Conservation (phyloP, 2,888 invertebrate species). For the Troides oblongomaculatus region DNA sequence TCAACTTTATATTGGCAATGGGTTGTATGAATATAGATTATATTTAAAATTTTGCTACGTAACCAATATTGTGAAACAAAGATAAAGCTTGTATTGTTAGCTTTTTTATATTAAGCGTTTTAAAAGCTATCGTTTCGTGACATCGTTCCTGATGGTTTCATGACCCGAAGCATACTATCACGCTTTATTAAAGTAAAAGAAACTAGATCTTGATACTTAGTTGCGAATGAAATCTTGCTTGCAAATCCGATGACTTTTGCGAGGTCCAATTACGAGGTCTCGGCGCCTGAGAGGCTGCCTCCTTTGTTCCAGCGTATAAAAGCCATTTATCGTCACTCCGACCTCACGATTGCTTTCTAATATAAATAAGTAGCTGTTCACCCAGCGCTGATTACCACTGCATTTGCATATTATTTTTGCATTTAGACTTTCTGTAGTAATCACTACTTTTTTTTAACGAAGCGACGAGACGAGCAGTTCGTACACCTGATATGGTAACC, state of each 20-base stretch:
- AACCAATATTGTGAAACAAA: too few relatives aligned
- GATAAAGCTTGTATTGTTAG: too few relatives aligned
- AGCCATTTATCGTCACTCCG: not conserved
- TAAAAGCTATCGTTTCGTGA: too few relatives aligned
- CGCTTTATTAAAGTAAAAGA: not conserved
- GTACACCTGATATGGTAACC: too few relatives aligned
- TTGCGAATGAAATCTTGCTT: not conserved
- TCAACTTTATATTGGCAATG: not conserved
- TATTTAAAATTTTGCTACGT: too few relatives aligned
- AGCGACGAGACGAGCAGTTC: too few relatives aligned
- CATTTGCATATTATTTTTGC: not conserved
- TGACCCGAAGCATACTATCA: not conserved
- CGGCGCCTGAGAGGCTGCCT: not conserved
- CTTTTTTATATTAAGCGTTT: too few relatives aligned
- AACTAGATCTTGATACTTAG: not conserved
- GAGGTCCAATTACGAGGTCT: not conserved
- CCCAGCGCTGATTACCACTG: not conserved
- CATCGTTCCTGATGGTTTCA: not conserved
- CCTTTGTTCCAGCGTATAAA: not conserved
- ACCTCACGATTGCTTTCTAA: not conserved
- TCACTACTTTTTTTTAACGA: too few relatives aligned
- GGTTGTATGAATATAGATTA: too few relatives aligned
- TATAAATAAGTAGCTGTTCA: not conserved
- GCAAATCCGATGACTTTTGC: conserved; percentile 4
- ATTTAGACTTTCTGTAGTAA: not conserved